These are phyloP conservation scores for Corythornis cristatus DNA, from an alignment of 2,113 vertebrate genomes.

Conservation along the genomic window DNA sequence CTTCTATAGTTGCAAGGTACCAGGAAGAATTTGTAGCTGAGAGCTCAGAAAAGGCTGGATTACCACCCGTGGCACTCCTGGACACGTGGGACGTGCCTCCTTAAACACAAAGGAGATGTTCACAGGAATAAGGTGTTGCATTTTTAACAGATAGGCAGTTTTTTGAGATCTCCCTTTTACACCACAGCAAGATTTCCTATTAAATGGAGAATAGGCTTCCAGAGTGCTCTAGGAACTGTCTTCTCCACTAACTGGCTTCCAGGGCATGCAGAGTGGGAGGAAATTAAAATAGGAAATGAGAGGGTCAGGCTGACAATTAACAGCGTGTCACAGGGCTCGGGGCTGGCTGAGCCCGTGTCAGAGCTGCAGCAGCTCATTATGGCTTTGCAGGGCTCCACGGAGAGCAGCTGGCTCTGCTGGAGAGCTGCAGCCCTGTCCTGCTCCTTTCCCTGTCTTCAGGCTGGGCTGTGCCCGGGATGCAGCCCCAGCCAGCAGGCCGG, in stretches of 20 bases:
- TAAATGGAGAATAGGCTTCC: neutral
- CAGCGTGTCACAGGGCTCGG: conserved; percentile 15
- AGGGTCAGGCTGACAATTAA: conserved; percentile 63
- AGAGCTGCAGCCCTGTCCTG: too few species aligned
- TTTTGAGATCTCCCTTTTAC: conserved; percentile 10
- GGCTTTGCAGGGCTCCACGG: neutral
- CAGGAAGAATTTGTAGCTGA: neutral
- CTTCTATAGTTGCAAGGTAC: neutral
- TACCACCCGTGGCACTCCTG: neutral
- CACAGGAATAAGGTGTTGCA: neutral
- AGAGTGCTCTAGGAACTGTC: neutral
- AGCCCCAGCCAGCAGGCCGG: too few species aligned
- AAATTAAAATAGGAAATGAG: conserved; percentile 39
- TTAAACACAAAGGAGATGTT: neutral
- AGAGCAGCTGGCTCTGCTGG: too few species aligned
- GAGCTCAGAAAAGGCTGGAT: neutral
- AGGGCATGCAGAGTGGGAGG: conserved; percentile 19
- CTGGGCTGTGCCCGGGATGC: too few species aligned
- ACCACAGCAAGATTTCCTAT: conserved; percentile 7
- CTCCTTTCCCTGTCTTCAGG: too few species aligned
- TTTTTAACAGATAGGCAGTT: neutral
- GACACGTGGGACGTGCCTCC: neutral
- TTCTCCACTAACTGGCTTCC: conserved; percentile 25
- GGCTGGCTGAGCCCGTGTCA: neutral
- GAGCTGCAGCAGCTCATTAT: neutral